Base-by-base conservation (phyloP, 1,140 invertebrate genomes). In the Megathymus violae region DNA sequence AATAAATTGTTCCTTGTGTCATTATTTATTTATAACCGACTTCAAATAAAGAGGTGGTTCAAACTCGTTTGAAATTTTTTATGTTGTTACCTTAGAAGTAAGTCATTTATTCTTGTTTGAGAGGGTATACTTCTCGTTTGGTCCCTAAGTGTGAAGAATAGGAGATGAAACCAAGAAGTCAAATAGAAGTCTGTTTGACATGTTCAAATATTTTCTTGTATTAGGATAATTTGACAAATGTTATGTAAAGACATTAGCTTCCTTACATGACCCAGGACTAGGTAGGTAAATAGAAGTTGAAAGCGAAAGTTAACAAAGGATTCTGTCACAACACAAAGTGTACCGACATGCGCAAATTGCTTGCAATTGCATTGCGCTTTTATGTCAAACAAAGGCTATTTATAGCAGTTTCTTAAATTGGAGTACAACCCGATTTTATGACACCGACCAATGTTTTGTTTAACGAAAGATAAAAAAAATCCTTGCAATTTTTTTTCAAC, bases 401-500 rank as follows among this genome's bases (percentile, higher is more conserved):
- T 72, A 73, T 48, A 69, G 62, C 59, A 76, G 71, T 80, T 76
- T 77, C 54, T 69, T 71, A 78, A 85, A 87, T 76, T 83, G 64
- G 79, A 71, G 73, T 38, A 59, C 78, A 80, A 76, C 74, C 69
- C 72, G 63, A 60, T 74, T 88, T 85, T 85, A 88, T 65, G 77
- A 76, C 75, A 48, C 43, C 59, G 61, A 25, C 50, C 56, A 56
- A 34, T 47, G 22, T 60, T 76, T 85, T 87, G 81, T 87, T 66
- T 58, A 58, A 71, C 50, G 15, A 40, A 48, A 71, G 71, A 76
- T 71, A 76, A n/a, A n/a, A n/a, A n/a, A n/a, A 77, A 82, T 78
- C 71, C 68, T 85, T 82, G 82, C 81, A 67, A 82, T 78, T 43
- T 66, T 74, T 71, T 77, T 64, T 75, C 77, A 82, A 85, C 76